phyloP scores from a whole-genome alignment of 2,888 invertebrate genomes.

The Dexiosoma caninum region DNA sequence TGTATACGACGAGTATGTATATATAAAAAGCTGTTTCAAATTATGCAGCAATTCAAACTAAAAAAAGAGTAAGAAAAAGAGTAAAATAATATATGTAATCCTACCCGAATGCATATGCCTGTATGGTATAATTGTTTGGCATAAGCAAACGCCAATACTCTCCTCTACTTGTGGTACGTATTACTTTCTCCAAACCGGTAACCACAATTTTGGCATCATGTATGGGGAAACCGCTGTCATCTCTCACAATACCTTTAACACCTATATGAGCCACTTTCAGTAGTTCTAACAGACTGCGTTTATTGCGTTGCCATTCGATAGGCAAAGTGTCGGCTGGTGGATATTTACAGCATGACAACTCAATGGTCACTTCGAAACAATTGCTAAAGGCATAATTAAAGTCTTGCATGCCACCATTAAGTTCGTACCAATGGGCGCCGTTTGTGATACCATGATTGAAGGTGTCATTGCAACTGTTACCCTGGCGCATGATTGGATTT shows the following conservation, averaged over 20 bases:
- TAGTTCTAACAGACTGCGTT: slow-evolving; percentile 89
- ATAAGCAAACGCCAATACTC: slow-evolving; percentile 96
- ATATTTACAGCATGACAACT: slow-evolving; percentile 97
- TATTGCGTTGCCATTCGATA: slow-evolving; percentile 90
- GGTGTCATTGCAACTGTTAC: slow-evolving; percentile 85
- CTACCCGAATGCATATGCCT: slow-evolving; percentile 86
- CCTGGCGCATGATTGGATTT: slow-evolving; percentile 86
- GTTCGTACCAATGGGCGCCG: slow-evolving; percentile 94
- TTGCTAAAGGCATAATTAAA: slow-evolving; percentile 97
- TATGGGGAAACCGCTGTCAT: slow-evolving; percentile 76
- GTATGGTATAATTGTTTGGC: slow-evolving; percentile 90
- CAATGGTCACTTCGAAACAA: slow-evolving; percentile 97
- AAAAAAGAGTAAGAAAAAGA: slow-evolving; percentile 3
- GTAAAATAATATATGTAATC: slow-evolving; percentile 47
- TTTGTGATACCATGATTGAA: slow-evolving; percentile 92
- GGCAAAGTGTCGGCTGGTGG: slow-evolving; percentile 85
- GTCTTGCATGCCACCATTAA: slow-evolving; percentile 97
- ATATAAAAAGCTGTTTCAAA: slow-evolving; percentile 48
- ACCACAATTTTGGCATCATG: slow-evolving; percentile 87
- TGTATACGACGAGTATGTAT: no score
- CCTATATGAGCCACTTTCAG: slow-evolving; percentile 90
- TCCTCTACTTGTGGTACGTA: slow-evolving; percentile 88
- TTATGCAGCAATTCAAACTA: slow-evolving; percentile 31
- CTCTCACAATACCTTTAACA: slow-evolving; percentile 79
- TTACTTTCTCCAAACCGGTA: slow-evolving; percentile 86